Evolutionary conservation across 2,113 vertebrate genomes (phyloP), one percentile per base, ranked within the genome.

Genomic region (Todiramphus saurophagus): DNA sequence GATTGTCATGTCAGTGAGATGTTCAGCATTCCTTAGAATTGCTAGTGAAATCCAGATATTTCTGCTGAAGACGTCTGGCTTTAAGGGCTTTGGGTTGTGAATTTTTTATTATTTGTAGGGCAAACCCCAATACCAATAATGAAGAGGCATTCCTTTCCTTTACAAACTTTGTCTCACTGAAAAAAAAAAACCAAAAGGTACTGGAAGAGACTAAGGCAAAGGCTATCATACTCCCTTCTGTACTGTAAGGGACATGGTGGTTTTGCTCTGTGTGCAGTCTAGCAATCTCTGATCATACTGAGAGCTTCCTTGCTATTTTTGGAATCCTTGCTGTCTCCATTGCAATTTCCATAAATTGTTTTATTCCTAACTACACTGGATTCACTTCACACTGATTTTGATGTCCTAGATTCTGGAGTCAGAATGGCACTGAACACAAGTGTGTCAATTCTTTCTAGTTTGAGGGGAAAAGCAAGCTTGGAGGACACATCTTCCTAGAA

Each of bases 261-360:
- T 37, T 87, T 51, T 46, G 62, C 44, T 87, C 39, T 37, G 35
- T 66, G 64, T 67, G 53, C 1, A 0, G 53, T 25, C 11, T 3
- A 44, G 58, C 44, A 76, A 39, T 53, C 56, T 87, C 75, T 78
- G 46, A 70, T 51, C 31, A 67, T 87, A 56, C 55, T n/a, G 46
- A 73, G 60, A 95, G 83, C 68, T 80, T 94, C 35, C 60, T 79
- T 84, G 87, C 74, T 93, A 68, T 89, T 96, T 94, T 91, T 82
- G 68, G 83, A 89, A 78, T 70, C 66, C 58, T 89, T 46, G 72
- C 66, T 67, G 48, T 84, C 77, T 89, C 73, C 66, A 82, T 66
- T 89, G 69, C 53, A 55, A 84, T 84, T 83, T 95, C 73, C 77
- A 84, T 84, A 87, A 82, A 83, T 92, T 89, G 31, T 39, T 92